Conservation (phyloP, 2,797 vertebrate species). For the Etheostoma perlongum region DNA sequence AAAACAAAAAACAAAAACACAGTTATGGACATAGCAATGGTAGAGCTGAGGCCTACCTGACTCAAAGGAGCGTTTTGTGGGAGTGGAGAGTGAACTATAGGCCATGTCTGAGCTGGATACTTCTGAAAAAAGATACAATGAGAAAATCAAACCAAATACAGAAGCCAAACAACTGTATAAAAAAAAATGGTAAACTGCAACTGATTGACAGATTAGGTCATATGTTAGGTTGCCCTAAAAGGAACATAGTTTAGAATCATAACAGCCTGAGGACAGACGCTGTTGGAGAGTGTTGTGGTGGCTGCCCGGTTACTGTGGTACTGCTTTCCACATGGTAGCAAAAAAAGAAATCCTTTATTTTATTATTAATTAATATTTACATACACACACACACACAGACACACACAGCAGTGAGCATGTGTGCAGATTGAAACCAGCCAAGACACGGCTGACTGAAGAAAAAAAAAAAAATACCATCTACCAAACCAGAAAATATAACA, state of each 20-base stretch:
- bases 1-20: no score
- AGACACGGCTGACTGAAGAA: not conserved
- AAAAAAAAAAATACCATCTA: not conserved
- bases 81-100: slow-evolving; percentile 92
- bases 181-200: not conserved
- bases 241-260: slow-evolving; percentile 20
- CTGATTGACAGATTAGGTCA: slow-evolving; percentile 17
- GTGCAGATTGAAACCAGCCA: slow-evolving; percentile 14
- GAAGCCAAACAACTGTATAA: not conserved
- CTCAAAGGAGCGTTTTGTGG: slow-evolving; percentile 95
- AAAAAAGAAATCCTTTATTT: slow-evolving; percentile 51
- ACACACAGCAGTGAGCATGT: slow-evolving; percentile 1
- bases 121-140: slow-evolving; percentile 79
- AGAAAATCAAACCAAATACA: not conserved
- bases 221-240: slow-evolving; percentile 3
- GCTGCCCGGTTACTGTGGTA: slow-evolving; percentile 38
- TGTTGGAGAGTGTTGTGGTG: slow-evolving; percentile 19
- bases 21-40: slow-evolving; percentile 15
- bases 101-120: slow-evolving; percentile 93
- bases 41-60: slow-evolving; percentile 86
- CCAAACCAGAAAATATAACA: no score
- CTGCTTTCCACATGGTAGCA: slow-evolving; percentile 34
- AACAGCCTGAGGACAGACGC: slow-evolving; percentile 26
- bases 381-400: no score
- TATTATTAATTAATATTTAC: no score